A percentile compares a stretch with the other conserved stretches of the same genome.
Conservation (phyloP, 2,113 vertebrate genomes). For the Neopipo cinnamomea region DNA sequence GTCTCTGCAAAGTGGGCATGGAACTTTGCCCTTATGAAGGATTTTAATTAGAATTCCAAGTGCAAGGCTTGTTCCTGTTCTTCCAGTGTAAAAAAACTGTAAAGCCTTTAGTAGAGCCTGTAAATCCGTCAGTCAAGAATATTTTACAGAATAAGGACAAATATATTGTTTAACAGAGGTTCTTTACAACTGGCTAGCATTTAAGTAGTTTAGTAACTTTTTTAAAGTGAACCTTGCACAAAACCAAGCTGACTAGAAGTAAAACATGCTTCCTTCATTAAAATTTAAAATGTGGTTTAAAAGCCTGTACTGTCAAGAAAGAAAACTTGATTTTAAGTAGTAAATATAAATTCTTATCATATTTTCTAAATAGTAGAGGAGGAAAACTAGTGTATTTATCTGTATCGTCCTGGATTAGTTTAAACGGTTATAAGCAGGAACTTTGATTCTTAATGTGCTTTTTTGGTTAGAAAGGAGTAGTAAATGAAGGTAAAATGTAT, state of each 20-base stretch:
- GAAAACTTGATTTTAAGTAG: not conserved
- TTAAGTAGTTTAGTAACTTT: not conserved
- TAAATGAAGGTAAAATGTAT: not conserved
- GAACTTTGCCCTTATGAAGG: not conserved
- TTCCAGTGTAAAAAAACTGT: not conserved
- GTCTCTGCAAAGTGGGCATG: not conserved
- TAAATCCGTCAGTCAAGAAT: not conserved
- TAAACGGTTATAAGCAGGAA: not conserved
- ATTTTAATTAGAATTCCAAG: not conserved
- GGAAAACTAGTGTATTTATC: not conserved
- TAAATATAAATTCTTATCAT: not conserved
- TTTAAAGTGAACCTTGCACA: not conserved
- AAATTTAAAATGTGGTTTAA: not conserved
- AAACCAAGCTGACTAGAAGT: not conserved
- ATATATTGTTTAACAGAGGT: not conserved
- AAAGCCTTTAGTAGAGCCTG: not conserved
- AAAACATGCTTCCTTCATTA: not conserved
- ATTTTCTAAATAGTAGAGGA: not conserved
- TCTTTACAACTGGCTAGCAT: not conserved
- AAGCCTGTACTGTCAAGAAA: not conserved
- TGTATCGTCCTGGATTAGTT: not conserved
- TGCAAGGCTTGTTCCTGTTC: not conserved
- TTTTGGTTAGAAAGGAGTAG: not conserved
- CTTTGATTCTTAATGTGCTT: not conserved
- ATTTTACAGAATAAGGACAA: not conserved